phyloP scores from a whole-genome alignment of 2,888 invertebrate genomes.

The Chouioia cunea region DNA sequence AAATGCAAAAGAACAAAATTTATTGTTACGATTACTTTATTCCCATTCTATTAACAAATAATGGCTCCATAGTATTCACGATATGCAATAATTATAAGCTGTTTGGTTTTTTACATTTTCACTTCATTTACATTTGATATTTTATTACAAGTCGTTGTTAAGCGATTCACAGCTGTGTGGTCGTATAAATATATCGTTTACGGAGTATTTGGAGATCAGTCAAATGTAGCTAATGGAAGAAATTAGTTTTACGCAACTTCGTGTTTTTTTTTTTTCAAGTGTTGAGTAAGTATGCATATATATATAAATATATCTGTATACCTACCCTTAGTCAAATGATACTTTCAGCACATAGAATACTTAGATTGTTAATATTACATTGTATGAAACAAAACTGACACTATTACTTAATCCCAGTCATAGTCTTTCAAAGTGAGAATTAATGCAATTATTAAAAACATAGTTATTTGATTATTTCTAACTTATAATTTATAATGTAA shows the following conservation, averaged over 20 bases:
- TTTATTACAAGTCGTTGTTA: constrained; percentile 46
- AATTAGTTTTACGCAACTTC: constrained; percentile 27
- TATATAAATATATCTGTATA: too few species aligned
- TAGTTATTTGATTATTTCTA: too few species aligned
- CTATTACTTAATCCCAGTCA: too few species aligned
- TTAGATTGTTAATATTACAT: constrained; percentile 4
- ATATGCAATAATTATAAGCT: constrained; percentile 44
- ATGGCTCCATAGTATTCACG: constrained; percentile 39
- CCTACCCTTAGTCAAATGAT: constrained; percentile 32
- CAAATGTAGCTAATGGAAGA: constrained; percentile 39
- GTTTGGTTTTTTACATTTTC: constrained; percentile 32
- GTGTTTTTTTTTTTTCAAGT: constrained; percentile 13
- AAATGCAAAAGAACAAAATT: constrained; percentile 23
- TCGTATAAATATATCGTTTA: constrained; percentile 18
- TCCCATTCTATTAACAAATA: constrained; percentile 40
- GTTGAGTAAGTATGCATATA: constrained; percentile 29
- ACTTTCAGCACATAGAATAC: not conserved
- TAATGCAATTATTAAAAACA: too few species aligned
- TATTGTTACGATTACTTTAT: constrained; percentile 47
- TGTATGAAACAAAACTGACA: constrained; percentile 2
- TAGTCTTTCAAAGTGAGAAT: too few species aligned
- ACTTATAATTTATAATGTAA: too few species aligned
- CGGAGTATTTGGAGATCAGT: constrained; percentile 43
- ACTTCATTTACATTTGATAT: constrained; percentile 41
- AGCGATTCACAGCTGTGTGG: constrained; percentile 27